Evolutionary conservation across 2,888 invertebrate species (phyloP).

Genomic region (Leucozona laternaria): DNA sequence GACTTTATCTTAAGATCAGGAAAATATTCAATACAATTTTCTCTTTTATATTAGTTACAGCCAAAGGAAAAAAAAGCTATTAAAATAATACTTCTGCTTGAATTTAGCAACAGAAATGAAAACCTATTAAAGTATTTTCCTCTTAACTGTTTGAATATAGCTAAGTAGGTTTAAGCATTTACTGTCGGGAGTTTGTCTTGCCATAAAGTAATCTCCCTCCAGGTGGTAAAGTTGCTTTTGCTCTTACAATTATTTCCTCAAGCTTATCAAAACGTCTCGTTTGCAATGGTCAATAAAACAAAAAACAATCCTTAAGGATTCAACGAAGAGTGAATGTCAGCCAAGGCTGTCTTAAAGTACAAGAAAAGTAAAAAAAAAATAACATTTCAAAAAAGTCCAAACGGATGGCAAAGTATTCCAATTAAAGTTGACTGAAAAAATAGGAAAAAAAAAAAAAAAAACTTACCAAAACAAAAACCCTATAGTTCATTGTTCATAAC

Average conservation of each 20-base stretch:
- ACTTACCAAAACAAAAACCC: background rate
- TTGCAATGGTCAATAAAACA: background rate
- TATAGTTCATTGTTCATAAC: slow-evolving; percentile 6
- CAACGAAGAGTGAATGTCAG: background rate
- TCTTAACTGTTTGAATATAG: too few relatives aligned
- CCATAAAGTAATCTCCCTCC: background rate
- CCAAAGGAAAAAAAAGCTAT: too few relatives aligned
- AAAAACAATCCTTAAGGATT: slow-evolving; percentile 5
- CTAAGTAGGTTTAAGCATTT: too few relatives aligned
- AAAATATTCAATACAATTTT: too few relatives aligned
- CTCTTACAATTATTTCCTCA: background rate
- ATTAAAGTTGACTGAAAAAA: slow-evolving; percentile 15
- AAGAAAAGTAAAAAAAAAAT: background rate
- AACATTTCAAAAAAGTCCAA: background rate
- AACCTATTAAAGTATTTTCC: too few relatives aligned
- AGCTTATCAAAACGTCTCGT: background rate
- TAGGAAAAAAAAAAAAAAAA: background rate
- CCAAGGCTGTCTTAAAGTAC: slow-evolving; percentile 18
- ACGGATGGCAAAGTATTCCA: slow-evolving; percentile 20
- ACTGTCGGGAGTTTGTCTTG: too few relatives aligned
- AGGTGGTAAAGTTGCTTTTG: background rate
- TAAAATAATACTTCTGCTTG: too few relatives aligned
- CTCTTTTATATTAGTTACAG: too few relatives aligned
- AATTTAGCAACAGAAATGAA: too few relatives aligned
- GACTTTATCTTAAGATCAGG: too few relatives aligned